Evolutionary conservation across 2,797 vertebrate genomes (phyloP), one percentile per base, ranked within the genome.

Genomic region (Octomys mimax): DNA sequence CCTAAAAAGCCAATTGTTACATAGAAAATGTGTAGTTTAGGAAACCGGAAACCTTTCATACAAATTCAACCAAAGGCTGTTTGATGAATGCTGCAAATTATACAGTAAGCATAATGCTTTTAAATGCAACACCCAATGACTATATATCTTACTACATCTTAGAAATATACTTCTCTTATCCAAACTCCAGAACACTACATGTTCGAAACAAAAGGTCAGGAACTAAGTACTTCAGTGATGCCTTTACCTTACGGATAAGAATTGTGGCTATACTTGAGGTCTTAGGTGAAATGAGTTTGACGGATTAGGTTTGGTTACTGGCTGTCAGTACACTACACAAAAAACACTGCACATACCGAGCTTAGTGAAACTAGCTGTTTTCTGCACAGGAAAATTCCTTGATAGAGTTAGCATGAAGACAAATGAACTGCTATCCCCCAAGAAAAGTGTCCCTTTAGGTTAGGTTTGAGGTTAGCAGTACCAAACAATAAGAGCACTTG

Each of bases 271-370:
- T 39, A 91, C 83, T 95, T 89, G 4, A 96, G 96, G 97, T 98
- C 97, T 96, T 95, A 84, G 96, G 97, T 98, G 97, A 97, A 98
- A 98, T 89, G 97, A 98, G 97, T 97, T 97, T 98, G 98, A 98
- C 87, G 3, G 97, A 98, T 98, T 98, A 98, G 96, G 91, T 98
- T 96, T 3, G 0, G 97, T 98, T 97, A 92, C 97, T 95, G 94
- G 97, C 96, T 98, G 96, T 96, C 98, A 98, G 96, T 92, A 94
- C 95, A 97, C 96, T 98, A 80, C 98, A 98, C 97, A 96, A 98
- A 96, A 97, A 98, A 97, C 95, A 97, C 11, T 0, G 49, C 97
- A 96, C 97, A 97, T 0, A 92, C 61, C 75, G 33, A 96, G 86
- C 52, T 97, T 89, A 96, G 97, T 93, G 70, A 96, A 97, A 68